Evolutionary conservation across 2,888 invertebrate species (phyloP), one percentile per base, ranked within the genome.

Genomic region (Antheraea assamensis): DNA sequence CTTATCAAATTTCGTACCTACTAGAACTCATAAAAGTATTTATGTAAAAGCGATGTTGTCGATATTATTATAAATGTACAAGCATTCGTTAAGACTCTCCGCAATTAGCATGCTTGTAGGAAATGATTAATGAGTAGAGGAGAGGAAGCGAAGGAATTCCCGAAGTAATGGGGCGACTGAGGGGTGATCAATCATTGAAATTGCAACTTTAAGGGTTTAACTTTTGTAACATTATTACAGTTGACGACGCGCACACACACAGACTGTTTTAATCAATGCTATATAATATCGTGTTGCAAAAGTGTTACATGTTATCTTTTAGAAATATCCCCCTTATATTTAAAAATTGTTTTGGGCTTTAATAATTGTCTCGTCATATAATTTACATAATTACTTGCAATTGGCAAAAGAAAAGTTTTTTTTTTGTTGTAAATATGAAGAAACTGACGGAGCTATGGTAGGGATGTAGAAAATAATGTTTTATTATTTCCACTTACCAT

Each of bases 61-160:
- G 21, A 52, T 7, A 21, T n/a, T 52, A 21, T n/a, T 52, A n/a
- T 52, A 52, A n/a, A 52, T 52, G 21, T 52, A 52, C 19, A 19
- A 52, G 19, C 52, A 52, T 52, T 68, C n/a, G 35, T 31, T 35
- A 35, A 68, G 68, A n/a, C 68, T 68, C 35, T 21, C 19, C 31
- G 68, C 35, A 68, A 68, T 68, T 68, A 68, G 35, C 31, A 68
- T 68, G n/a, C 68, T 68, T 68, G 35, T 35, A 68, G 68, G 24
- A 35, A 68, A 68, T 68, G 68, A 68, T 68, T 68, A 68, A 68
- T 68, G 68, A 35, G 35, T 68, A 35, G 19, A 10, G 68, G 35
- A 27, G 68, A 27, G 68, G 35, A 35, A 31, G 35, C 31, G 68
- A 31, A 35, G 31, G n/a, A 68, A 68, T 68, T 35, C 15, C 24